Evolutionary conservation across 1,140 invertebrate species (phyloP).

Genomic region (Bombus confusus): DNA sequence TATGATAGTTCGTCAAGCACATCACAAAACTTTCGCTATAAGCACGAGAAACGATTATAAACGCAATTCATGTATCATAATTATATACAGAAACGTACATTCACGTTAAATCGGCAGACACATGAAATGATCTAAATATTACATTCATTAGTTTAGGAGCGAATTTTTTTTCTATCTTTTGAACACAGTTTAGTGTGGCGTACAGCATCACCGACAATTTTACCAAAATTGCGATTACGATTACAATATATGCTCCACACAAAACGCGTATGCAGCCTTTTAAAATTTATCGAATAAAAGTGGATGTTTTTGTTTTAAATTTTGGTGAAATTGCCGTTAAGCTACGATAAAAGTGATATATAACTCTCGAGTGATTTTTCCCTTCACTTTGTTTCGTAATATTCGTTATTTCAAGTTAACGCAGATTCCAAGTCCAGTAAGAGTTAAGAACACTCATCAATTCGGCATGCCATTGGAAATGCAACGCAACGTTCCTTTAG

Average conservation of each 20-base stretch:
- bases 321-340: slow-evolving; percentile 75
- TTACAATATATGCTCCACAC: slow-evolving; percentile 52
- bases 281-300: slow-evolving; percentile 70
- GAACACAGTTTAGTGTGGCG: slow-evolving; percentile 82
- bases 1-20: not conserved
- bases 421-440: slow-evolving; percentile 71
- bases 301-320: slow-evolving; percentile 54
- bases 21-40: slow-evolving; percentile 15
- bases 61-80: slow-evolving; percentile 26
- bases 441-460: slow-evolving; percentile 69
- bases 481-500: slow-evolving; percentile 68
- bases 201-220: slow-evolving; percentile 76
- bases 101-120: slow-evolving; percentile 75
- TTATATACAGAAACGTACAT: slow-evolving; percentile 50
- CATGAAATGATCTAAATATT: slow-evolving; percentile 71
- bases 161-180: slow-evolving; percentile 74
- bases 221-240: slow-evolving; percentile 64
- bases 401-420: slow-evolving; percentile 67
- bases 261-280: slow-evolving; percentile 59
- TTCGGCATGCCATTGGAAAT: slow-evolving; percentile 78
- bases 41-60: slow-evolving; percentile 30
- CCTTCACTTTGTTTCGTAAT: slow-evolving; percentile 69
- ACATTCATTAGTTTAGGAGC: slow-evolving; percentile 71
- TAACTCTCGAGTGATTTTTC: slow-evolving; percentile 74
- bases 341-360: slow-evolving; percentile 77